Evolutionary conservation across 1,140 invertebrate genomes (phyloP), one percentile per base, ranked within the genome.

Genomic region (Calephelis virginiensis): DNA sequence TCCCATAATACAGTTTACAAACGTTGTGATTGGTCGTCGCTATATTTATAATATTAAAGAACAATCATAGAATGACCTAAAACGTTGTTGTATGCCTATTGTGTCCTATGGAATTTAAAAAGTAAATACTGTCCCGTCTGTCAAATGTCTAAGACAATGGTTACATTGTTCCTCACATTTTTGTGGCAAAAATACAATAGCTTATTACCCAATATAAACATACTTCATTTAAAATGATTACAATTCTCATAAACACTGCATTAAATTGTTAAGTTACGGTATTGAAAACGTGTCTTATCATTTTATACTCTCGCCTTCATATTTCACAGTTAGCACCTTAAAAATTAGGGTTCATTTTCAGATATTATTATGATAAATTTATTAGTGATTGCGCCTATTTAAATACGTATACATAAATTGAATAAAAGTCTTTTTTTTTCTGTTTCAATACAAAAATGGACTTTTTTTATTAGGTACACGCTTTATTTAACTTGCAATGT

Each of bases 221-320:
- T 40, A 38, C 38, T 43, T 64, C 48, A 43, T 48, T 46, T 48
- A 56, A 53, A 64, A 65, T 71, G 66, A 66, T 69, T 68, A 66
- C 28, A 50, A 71, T 72, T 72, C 50, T 12, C 38, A 63, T 48
- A 66, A 40, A 47, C 62, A 62, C 53, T 60, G 66, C 63, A 61
- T 65, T 64, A 64, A 64, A 56, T 64, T 64, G 63, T 50, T 56
- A 43, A 50, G 49, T 43, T 64, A 64, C 48, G 77, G 82, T 81
- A 90, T 90, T 82, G 81, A 78, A 86, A 85, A 89, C 87, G 87
- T 90, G 86, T 85, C 85, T 85, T 90, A 90, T 89, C 87, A 82
- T 69, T 75, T 73, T 60, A 78, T 53, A 74, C 71, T 62, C 64
- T 65, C 67, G 70, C 67, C 67, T 77, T 76, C 61, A 78, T 79